Evolutionary conservation across 2,888 invertebrate genomes (phyloP).

Genomic region (Cephus runcator): DNA sequence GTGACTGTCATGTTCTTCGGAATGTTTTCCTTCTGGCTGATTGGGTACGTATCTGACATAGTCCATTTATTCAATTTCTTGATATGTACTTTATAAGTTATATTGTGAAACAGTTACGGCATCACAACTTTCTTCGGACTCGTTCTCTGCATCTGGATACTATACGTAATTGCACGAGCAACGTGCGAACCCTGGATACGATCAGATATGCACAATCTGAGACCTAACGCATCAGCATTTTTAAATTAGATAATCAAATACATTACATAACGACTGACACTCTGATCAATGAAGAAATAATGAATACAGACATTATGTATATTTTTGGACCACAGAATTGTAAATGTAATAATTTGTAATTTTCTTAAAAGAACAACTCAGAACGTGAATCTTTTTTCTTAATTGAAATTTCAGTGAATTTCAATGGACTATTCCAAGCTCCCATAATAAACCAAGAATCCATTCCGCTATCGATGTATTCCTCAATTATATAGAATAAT

Average conservation of each 20-base stretch:
- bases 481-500: neutral
- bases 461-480: neutral
- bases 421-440: neutral
- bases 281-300: neutral
- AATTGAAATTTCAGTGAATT: neutral
- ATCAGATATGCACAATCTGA: conserved; percentile 25
- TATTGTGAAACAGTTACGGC: conserved; percentile 44
- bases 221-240: conserved; percentile 25
- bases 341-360: neutral
- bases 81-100: conserved; percentile 6
- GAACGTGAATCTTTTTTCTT: neutral
- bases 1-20: conserved; percentile 69
- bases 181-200: conserved; percentile 54
- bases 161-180: conserved; percentile 68
- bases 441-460: neutral
- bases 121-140: conserved; percentile 65
- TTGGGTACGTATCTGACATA: conserved; percentile 67
- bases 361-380: neutral
- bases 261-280: neutral
- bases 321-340: neutral
- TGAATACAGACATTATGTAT: neutral
- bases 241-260: conserved; percentile 15
- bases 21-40: conserved; percentile 67
- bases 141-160: conserved; percentile 66
- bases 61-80: conserved; percentile 4